Percentiles rank a stretch among this genome's conserved stretches.
Conservation (phyloP, 2,888 invertebrate species). For the Andrena bicolor region DNA sequence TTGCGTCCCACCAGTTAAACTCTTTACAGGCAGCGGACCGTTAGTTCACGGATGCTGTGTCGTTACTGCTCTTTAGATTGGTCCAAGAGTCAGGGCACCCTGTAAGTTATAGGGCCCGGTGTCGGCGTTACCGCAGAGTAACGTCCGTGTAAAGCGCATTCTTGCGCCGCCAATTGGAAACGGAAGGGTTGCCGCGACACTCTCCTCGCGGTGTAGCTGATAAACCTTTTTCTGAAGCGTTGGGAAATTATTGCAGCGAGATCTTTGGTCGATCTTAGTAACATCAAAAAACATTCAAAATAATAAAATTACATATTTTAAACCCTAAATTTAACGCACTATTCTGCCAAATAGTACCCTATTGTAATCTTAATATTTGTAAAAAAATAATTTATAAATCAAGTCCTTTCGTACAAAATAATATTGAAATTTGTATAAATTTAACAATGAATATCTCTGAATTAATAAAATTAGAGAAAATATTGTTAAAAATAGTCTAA, state of each 20-base stretch:
- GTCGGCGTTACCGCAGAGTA: conserved; percentile 54
- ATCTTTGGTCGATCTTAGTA: neutral
- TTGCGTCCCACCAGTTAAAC: conserved; percentile 76
- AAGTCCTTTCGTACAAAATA: no score
- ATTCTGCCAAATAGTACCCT: no score
- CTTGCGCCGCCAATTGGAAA: conserved; percentile 52
- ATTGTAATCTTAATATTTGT: no score
- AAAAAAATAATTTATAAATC: no score
- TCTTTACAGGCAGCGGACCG: conserved; percentile 74
- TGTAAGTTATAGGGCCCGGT: conserved; percentile 67
- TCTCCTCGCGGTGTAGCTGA: neutral
- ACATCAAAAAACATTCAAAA: neutral
- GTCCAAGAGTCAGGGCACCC: conserved; percentile 49
- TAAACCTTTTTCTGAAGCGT: neutral
- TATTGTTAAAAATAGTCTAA: no score
- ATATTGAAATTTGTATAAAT: no score
- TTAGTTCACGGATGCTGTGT: conserved; percentile 64
- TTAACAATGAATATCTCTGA: no score
- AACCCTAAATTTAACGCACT: no score
- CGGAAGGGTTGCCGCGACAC: conserved; percentile 8
- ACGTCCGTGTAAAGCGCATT: conserved; percentile 48
- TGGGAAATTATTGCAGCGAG: neutral
- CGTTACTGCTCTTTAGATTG: conserved; percentile 62
- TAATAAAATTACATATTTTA: no score
- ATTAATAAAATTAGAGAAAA: no score